Evolutionary conservation across 1,140 invertebrate species (phyloP).

Genomic region (Drosophila lowei): DNA sequence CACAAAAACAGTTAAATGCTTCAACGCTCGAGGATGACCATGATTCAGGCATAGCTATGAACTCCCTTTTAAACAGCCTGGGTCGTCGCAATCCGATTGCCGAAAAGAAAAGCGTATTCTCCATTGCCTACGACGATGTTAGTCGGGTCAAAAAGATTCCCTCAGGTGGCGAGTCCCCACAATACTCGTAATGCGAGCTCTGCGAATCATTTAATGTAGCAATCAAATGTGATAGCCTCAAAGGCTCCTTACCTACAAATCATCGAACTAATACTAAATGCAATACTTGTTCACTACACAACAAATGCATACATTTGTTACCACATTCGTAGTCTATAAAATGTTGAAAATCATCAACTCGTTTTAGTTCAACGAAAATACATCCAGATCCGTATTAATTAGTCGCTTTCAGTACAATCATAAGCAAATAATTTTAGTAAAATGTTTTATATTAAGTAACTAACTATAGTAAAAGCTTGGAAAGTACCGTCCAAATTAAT

Average conservation of each 20-base stretch:
- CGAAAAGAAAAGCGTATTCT: slow-evolving; percentile 96
- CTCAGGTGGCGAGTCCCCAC: slow-evolving; percentile 80
- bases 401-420: slow-evolving; percentile 22
- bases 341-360: slow-evolving; percentile 51
- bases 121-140: slow-evolving; percentile 95
- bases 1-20: slow-evolving; percentile 79
- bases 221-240: slow-evolving; percentile 76
- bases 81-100: slow-evolving; percentile 88
- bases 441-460: slow-evolving; percentile 38
- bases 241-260: slow-evolving; percentile 68
- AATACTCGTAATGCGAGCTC: slow-evolving; percentile 62
- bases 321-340: slow-evolving; percentile 25
- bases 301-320: slow-evolving; percentile 34
- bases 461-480: neutral
- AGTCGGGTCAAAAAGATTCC: slow-evolving; percentile 79
- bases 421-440: slow-evolving; percentile 43
- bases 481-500: neutral
- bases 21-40: slow-evolving; percentile 86
- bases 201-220: slow-evolving; percentile 37
- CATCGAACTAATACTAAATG: slow-evolving; percentile 53
- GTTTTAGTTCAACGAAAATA: slow-evolving; percentile 48
- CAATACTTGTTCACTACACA: slow-evolving; percentile 47
- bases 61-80: slow-evolving; percentile 85
- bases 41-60: slow-evolving; percentile 90
- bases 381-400: slow-evolving; percentile 31